phyloP scores from a whole-genome alignment of 2,888 invertebrate species.

The Microplitis deprimator region DNA sequence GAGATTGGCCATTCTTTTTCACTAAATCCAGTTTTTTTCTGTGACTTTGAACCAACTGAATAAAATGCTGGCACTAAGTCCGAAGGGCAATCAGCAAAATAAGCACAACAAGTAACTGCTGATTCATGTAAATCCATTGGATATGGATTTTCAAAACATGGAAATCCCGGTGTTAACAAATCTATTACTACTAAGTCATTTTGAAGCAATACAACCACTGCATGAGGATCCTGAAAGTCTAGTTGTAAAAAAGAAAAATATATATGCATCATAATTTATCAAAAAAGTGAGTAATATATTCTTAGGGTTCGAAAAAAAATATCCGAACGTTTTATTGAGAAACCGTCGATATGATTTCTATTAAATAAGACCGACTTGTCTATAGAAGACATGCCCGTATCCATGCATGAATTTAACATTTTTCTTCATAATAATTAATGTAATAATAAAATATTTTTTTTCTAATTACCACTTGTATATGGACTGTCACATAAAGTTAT shows the following conservation, averaged over 20 bases:
- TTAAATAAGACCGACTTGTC: neutral
- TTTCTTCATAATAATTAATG: neutral
- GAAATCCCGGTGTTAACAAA: constrained; percentile 94
- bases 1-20: constrained; percentile 96
- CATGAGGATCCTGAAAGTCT: constrained; percentile 98
- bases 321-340: neutral
- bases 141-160: constrained; percentile 99
- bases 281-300: neutral
- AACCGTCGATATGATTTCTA: neutral
- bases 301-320: neutral
- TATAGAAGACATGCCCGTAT: neutral
- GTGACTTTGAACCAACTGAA: constrained; percentile 85
- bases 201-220: constrained; percentile 96
- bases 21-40: constrained; percentile 87
- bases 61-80: constrained; percentile 99
- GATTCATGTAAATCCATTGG: constrained; percentile 99
- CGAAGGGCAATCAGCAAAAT: constrained; percentile 97
- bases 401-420: neutral
- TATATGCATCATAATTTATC: neutral
- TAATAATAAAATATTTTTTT: neutral
- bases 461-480: constrained; percentile 85
- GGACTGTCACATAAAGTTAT: constrained; percentile 96
- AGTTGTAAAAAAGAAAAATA: constrained; percentile 68
- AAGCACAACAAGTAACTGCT: constrained; percentile 96
- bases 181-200: constrained; percentile 99